A percentile compares a stretch with the other conserved stretches of the same genome.
phyloP scores from a whole-genome alignment of 2,797 vertebrate species.

The Pseudochirops cupreus region DNA sequence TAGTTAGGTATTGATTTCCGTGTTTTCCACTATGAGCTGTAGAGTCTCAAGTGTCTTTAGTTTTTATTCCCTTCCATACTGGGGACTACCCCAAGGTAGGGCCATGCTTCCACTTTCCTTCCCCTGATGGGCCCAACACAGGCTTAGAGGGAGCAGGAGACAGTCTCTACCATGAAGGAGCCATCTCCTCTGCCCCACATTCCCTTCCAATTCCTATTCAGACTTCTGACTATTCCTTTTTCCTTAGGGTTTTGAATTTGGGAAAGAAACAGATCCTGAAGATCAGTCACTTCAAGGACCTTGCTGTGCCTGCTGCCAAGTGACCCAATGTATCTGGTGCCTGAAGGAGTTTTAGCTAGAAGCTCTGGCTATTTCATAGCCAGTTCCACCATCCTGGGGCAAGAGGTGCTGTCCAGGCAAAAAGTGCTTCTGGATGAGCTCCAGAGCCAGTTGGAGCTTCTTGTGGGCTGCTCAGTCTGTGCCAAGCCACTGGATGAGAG shows the following conservation, averaged over 20 bases:
- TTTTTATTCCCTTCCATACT: neutral
- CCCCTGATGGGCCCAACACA: neutral
- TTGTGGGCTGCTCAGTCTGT: slow-evolving; percentile 87
- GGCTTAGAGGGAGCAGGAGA: neutral
- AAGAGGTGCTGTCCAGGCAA: neutral
- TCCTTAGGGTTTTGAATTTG: neutral
- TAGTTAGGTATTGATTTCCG: neutral
- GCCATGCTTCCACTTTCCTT: neutral
- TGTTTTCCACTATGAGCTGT: neutral
- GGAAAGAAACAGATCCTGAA: slow-evolving; percentile 28
- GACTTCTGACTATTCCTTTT: neutral
- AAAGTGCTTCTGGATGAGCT: rapidly evolving
- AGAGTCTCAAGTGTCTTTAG: neutral
- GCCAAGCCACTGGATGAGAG: slow-evolving; percentile 84
- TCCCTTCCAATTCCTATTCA: neutral
- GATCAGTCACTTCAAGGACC: neutral
- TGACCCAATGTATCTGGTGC: neutral
- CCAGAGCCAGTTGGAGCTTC: slow-evolving; percentile 81
- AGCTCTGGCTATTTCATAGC: neutral
- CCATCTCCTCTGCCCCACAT: neutral
- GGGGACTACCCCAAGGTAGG: neutral
- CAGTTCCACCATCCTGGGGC: neutral
- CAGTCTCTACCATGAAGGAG: neutral
- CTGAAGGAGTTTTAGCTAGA: neutral
- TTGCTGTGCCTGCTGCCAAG: neutral